Percentiles rank a stretch among this genome's conserved stretches.
Evolutionary conservation across 2,797 vertebrate species (phyloP).

Genomic region (Buceros bicornis): DNA sequence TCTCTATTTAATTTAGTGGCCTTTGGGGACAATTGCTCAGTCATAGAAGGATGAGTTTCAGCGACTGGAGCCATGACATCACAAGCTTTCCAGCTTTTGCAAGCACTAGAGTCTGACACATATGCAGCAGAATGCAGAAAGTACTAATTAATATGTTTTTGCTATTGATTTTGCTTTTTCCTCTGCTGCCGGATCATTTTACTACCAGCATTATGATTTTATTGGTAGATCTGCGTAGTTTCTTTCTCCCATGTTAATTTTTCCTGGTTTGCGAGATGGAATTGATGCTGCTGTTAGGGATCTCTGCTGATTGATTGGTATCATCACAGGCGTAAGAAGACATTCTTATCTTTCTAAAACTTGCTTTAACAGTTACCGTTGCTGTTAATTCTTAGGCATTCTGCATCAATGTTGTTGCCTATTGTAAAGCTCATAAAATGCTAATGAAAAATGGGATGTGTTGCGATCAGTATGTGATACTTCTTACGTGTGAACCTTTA

Average conservation of each 20-base stretch:
- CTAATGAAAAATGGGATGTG: conserved; percentile 60
- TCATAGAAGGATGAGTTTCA: not conserved
- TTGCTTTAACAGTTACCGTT: conserved; percentile 43
- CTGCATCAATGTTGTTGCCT: conserved; percentile 25
- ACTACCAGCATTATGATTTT: not conserved
- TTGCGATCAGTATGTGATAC: conserved; percentile 54
- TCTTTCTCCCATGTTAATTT: not conserved
- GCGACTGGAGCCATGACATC: not conserved
- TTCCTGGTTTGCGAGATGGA: not conserved
- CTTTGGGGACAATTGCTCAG: not conserved
- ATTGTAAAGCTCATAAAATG: conserved; percentile 60
- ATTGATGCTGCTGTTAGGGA: not conserved
- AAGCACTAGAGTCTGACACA: not conserved
- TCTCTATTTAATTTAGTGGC: conserved; percentile 17
- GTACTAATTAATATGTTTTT: conserved; percentile 35
- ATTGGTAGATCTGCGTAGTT: not conserved
- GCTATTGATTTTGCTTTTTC: conserved; percentile 43
- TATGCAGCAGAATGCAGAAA: not conserved
- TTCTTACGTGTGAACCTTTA: conserved; percentile 70
- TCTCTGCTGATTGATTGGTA: not conserved
- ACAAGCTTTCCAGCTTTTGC: not conserved
- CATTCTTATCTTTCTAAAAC: conserved; percentile 17
- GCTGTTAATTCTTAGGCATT: conserved; percentile 46
- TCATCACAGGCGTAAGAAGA: not conserved
- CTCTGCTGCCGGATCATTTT: conserved; percentile 9